Base-by-base conservation (phyloP, 2,113 vertebrate species). In the Aramus guarauna region DNA sequence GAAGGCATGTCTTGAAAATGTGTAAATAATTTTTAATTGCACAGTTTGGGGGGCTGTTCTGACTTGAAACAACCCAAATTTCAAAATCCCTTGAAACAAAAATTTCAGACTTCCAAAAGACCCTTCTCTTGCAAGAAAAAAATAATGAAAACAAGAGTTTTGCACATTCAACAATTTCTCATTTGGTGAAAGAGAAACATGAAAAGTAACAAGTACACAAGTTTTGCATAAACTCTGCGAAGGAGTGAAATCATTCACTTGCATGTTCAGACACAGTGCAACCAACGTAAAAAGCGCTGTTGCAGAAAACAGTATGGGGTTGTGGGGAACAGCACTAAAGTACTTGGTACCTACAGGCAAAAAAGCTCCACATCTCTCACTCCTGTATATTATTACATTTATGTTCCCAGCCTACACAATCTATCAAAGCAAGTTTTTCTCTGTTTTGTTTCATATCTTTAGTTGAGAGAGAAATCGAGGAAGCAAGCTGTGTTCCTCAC, bases 201-300 rank as follows among this genome's bases (percentile, higher is more conserved):
- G 15, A 69, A 88, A 93, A 88, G 24, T 37, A 78, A 47, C 9
- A 60, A 88, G 60, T 55, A 85, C 9, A 88, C n/a, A 66, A 45
- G 22, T 58, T 94, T 88, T 80, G 59, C 83, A 94, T 71, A 86
- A 86, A 45, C 50, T 36, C 58, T 79, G 26, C 1, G 6, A 83
- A 80, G 55, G 59, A 91, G 59, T 91, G 83, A 92, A 95, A 92
- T 94, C 48, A 94, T 62, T 80, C 59, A 50, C 4, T 0, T 94
- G 56, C 94, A 88, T 82, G 88, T 95, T 94, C 90, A 94, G 91
- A 86, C 94, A 90, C 36, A 94, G 79, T n/a, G 22, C 37, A 88
- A n/a, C 34, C 26, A 3, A 86, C 77, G 36, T 30, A 62, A 85
- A 92, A 66, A 26, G 43, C 1, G 2, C 15, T 72, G 39, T 30